Conservation (phyloP, 1,140 invertebrate species). For the Frieseomelitta varia region DNA sequence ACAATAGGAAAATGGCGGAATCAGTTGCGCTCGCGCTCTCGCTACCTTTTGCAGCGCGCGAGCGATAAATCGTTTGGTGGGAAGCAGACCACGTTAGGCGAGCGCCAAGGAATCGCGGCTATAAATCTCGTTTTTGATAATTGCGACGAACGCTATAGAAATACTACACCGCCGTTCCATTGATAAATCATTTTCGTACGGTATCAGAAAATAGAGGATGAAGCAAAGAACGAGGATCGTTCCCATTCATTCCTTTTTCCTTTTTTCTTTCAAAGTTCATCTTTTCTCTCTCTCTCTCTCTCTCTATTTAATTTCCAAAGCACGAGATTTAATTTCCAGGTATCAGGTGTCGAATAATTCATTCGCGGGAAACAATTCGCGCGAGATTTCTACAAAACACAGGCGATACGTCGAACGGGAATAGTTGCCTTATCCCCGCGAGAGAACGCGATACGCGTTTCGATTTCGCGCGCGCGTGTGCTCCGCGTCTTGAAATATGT, state of each 20-base stretch:
- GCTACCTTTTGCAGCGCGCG: not conserved
- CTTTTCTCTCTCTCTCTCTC: not conserved
- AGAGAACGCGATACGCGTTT: not conserved
- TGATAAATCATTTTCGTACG: constrained; percentile 18
- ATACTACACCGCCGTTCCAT: not conserved
- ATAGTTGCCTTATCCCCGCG: not conserved
- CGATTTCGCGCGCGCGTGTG: not conserved
- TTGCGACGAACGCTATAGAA: not conserved
- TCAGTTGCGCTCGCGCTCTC: constrained; percentile 22
- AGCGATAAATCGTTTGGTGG: constrained; percentile 36
- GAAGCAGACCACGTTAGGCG: constrained; percentile 16
- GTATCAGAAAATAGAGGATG: not conserved
- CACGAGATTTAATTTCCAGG: not conserved
- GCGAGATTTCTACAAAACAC: not conserved
- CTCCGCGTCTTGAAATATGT: constrained; percentile 15
- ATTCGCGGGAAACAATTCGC: not conserved
- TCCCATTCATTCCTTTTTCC: not conserved
- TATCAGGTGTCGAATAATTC: not conserved
- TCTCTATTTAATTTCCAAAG: too few species aligned
- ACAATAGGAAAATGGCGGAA: constrained; percentile 38
- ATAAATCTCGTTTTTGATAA: constrained; percentile 46
- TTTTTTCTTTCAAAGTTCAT: not conserved
- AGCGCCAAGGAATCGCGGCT: constrained; percentile 11
- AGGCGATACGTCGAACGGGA: not conserved
- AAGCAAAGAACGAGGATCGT: not conserved